Conservation (phyloP, 2,113 vertebrate species). For the Carassius gibelio region DNA sequence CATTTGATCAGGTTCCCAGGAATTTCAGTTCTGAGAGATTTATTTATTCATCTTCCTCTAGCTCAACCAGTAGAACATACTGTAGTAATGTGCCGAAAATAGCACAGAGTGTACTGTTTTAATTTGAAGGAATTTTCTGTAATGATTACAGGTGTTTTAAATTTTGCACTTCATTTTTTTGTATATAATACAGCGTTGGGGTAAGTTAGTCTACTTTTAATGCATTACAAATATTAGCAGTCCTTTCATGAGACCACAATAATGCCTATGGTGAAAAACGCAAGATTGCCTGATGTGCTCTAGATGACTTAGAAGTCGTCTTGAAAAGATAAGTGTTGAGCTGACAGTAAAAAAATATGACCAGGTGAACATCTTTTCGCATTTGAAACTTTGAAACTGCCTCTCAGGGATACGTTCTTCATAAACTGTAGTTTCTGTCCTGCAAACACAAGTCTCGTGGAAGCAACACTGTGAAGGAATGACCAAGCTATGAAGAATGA, state of each 20-base stretch:
- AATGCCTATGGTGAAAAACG: not conserved
- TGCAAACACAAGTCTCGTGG: not conserved
- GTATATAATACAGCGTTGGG: too few species aligned
- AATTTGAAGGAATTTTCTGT: too few species aligned
- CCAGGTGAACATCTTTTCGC: not conserved
- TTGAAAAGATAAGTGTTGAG: not conserved
- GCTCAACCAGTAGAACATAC: too few species aligned
- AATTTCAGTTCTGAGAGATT: too few species aligned
- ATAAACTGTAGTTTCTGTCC: not conserved
- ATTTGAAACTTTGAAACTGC: not conserved
- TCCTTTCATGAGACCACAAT: conserved; percentile 18
- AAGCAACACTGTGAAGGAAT: not conserved
- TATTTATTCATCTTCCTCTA: too few species aligned
- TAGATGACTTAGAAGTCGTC: not conserved
- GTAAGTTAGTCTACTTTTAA: too few species aligned
- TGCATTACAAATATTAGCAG: not conserved
- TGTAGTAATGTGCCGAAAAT: too few species aligned
- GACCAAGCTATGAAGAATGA: too few species aligned
- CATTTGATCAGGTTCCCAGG: too few species aligned
- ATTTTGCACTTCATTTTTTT: too few species aligned
- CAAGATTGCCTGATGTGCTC: not conserved
- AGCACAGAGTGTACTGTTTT: too few species aligned
- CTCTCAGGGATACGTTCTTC: not conserved
- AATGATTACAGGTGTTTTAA: too few species aligned
- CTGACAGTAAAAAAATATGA: not conserved